Base-by-base conservation (phyloP, 2,888 invertebrate genomes). In the Trissoscelio sp. region DNA sequence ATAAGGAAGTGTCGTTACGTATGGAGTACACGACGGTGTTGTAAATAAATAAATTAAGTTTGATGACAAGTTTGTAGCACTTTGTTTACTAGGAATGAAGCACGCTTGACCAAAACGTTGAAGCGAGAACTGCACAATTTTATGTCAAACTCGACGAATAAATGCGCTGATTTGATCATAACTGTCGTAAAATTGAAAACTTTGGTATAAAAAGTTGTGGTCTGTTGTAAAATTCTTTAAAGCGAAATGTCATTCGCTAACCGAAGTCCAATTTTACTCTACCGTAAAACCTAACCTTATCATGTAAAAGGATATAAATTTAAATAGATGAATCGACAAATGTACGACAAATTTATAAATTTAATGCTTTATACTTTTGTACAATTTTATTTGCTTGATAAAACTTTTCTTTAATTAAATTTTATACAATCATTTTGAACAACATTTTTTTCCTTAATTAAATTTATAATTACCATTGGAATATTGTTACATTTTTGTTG, bases 121-220 rank as follows among this genome's bases (percentile, higher is more conserved):
- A n/a, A 6, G 9, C 16, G 28, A 22, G n/a, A 22, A 57, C 20
- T 18, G 9, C 16, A 14, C n/a, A 28, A 12, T 57, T 39, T 37
- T 22, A 39, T 12, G 22, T 11, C 22, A 12, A 39, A 57, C 39
- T 39, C 22, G 12, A 22, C 12, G 39, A 57, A 39, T 39, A 39
- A 39, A 57, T 57, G 57, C 20, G 7, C 37, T 37, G 37, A 57
- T 57, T 39, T 57, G 14, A 57, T 57, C 37, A 57, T 57, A 57
- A 57, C 57, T 57, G 16, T 55, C 34, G 34, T 55, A 34, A 34
- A 34, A 22, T 57, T 37, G 20, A 12, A 37, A 39, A 37, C n/a
- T 37, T 39, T 20, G 2, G 20, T n/a, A n/a, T 16, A 34, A 34
- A 34, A 55, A 20, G 31, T 53, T 57, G 20, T 37, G 6, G 3